Evolutionary conservation across 2,888 invertebrate species (phyloP).

Genomic region (Apotomis betuletana): DNA sequence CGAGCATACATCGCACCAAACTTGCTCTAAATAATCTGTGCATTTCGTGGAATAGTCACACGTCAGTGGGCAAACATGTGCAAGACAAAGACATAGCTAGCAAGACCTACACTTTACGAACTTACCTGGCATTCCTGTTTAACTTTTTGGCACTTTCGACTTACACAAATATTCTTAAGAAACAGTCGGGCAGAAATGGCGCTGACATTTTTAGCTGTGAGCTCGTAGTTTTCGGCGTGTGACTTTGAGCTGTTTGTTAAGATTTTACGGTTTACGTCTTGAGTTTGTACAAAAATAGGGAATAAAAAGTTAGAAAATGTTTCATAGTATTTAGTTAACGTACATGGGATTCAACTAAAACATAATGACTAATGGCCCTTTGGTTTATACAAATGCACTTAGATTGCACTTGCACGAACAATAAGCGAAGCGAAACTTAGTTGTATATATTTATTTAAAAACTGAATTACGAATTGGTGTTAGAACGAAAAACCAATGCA

Average conservation of each 20-base stretch:
- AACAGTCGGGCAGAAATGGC: conserved; percentile 32
- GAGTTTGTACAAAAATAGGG: neutral
- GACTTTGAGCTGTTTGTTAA: conserved; percentile 26
- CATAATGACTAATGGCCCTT: no score
- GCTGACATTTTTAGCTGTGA: conserved; percentile 31
- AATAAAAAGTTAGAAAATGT: no score
- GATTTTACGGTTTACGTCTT: neutral
- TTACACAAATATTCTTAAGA: conserved; percentile 41
- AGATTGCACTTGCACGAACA: no score
- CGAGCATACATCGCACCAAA: conserved; percentile 16
- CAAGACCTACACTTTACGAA: conserved; percentile 26
- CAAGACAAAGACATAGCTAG: conserved; percentile 34
- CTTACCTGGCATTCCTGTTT: conserved; percentile 36
- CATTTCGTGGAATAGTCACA: conserved; percentile 24
- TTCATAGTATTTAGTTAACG: no score
- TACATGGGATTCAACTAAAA: no score
- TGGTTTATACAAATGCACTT: no score
- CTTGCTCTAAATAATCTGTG: conserved; percentile 37
- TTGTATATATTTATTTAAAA: no score
- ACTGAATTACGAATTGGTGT: no score
- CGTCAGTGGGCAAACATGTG: conserved; percentile 28
- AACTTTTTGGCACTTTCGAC: conserved; percentile 42
- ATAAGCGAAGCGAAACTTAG: no score
- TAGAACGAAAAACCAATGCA: no score
- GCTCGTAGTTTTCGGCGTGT: conserved; percentile 24